A percentile compares a stretch with the other conserved stretches of the same genome.
Conservation (phyloP, 2,888 invertebrate genomes). For the Troilus luridus region DNA sequence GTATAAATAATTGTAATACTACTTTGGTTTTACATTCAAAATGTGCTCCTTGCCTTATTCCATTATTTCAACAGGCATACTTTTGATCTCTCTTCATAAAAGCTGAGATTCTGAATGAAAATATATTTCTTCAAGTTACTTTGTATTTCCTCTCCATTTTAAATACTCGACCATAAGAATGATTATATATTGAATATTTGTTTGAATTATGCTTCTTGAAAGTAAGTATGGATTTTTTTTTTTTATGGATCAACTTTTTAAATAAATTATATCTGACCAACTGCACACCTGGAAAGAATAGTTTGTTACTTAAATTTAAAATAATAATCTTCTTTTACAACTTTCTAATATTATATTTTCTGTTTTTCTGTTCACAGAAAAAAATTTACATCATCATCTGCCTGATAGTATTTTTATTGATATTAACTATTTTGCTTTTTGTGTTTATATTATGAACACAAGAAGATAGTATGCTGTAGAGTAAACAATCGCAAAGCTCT, state of each 20-base stretch:
- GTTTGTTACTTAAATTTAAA: neutral
- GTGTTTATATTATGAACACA: constrained; percentile 63
- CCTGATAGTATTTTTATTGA: constrained; percentile 72
- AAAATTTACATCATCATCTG: constrained; percentile 90
- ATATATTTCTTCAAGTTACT: no score
- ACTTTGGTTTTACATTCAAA: no score
- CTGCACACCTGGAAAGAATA: neutral
- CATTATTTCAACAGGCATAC: no score
- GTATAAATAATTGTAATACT: no score
- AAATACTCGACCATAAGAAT: no score
- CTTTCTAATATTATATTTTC: constrained; percentile 59
- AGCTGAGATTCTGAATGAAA: no score
- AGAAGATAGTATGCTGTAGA: constrained; percentile 35
- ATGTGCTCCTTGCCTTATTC: no score
- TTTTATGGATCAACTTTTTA: neutral
- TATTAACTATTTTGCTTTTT: constrained; percentile 75
- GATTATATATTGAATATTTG: neutral
- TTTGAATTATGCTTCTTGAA: neutral
- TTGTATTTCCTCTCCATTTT: no score
- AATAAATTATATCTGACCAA: neutral
- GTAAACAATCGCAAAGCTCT: constrained; percentile 27
- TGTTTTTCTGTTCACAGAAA: constrained; percentile 79
- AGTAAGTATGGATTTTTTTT: constrained; percentile 8
- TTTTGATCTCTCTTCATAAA: no score
- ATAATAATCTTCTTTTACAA: neutral